Percentiles rank a stretch among this genome's conserved stretches.
These are phyloP conservation scores for Ibycter americanus DNA, from an alignment of 2,797 vertebrate species.

Conservation along the genomic window DNA sequence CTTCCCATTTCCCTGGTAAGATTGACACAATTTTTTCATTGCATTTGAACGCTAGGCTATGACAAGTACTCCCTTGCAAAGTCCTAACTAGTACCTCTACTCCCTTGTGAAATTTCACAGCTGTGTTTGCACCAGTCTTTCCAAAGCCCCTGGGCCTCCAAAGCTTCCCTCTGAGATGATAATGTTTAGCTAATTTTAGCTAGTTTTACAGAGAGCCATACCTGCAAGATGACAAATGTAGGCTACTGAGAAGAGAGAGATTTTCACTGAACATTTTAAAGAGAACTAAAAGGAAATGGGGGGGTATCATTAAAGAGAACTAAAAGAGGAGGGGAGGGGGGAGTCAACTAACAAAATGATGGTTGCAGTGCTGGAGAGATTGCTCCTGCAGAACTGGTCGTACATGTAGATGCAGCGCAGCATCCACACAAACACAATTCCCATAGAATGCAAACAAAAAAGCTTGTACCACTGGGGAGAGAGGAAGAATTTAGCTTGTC, in stretches of 20 bases:
- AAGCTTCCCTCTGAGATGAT: neutral
- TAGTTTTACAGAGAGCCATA: neutral
- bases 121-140: neutral
- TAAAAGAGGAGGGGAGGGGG: neutral
- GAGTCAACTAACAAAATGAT: neutral
- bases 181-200: neutral
- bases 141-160: neutral
- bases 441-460: rapidly evolving
- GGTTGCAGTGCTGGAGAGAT: neutral
- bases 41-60: neutral
- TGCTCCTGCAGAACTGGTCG: neutral
- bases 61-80: neutral
- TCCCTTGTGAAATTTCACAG: neutral
- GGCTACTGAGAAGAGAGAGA: neutral
- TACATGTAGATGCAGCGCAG: rapidly evolving
- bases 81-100: neutral
- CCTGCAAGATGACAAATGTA: neutral
- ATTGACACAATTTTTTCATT: neutral
- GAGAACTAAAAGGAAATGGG: neutral
- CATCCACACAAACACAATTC: neutral
- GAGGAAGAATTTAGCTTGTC: neutral
- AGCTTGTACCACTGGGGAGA: neutral
- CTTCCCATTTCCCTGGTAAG: neutral
- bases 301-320: neutral
- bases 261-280: neutral